Conservation (phyloP, 2,797 vertebrate genomes). For the Aselliscus stoliczkanus region DNA sequence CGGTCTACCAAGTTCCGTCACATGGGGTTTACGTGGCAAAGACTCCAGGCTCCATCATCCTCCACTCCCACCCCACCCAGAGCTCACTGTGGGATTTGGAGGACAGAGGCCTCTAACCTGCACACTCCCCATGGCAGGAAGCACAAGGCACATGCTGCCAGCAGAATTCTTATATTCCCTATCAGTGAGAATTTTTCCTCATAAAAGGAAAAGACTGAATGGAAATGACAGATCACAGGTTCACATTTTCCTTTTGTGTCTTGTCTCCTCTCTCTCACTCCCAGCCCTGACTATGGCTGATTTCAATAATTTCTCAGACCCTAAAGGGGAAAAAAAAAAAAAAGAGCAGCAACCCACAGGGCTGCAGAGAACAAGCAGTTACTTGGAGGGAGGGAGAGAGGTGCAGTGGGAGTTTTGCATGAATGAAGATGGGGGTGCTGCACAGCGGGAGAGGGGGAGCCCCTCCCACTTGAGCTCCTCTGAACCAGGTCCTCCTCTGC, state of each 20-base stretch:
- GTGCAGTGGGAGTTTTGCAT: accelerated
- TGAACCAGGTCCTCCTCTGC: not conserved
- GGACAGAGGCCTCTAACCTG: not conserved
- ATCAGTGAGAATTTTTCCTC: not conserved
- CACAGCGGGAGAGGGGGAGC: not conserved
- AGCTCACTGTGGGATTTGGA: not conserved
- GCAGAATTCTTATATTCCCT: not conserved
- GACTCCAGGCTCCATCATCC: not conserved
- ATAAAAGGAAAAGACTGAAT: not conserved
- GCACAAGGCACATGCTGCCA: not conserved
- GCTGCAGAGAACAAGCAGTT: not conserved
- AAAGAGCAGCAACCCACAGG: not conserved
- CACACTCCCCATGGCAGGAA: not conserved
- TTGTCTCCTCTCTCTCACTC: not conserved
- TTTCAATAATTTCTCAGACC: slow-evolving; percentile 10
- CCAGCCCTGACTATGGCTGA: not conserved
- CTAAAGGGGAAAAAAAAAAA: not conserved
- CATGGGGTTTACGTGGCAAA: accelerated
- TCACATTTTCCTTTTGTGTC: not conserved
- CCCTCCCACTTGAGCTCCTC: not conserved
- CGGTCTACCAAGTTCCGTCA: not conserved
- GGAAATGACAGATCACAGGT: not conserved
- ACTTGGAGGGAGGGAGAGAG: not conserved
- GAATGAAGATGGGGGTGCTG: not conserved
- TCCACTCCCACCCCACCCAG: not conserved